Percentiles rank a stretch among this genome's conserved stretches.
Conservation (phyloP, 2,113 vertebrate genomes). For the Leucopsar rothschildi region DNA sequence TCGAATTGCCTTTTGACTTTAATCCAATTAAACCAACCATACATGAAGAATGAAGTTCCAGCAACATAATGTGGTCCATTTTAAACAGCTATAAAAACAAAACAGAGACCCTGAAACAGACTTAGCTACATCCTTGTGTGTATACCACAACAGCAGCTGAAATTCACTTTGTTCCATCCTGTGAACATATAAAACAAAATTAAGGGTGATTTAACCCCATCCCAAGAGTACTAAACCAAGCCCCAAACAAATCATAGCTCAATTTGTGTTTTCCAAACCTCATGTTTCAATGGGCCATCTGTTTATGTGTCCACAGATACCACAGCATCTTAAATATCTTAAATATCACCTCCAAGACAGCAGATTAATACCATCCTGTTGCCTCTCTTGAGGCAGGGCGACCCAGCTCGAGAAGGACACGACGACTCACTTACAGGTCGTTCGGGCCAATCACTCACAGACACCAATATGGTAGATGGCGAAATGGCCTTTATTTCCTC, state of each 20-base stretch:
- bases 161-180: background rate
- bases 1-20: background rate
- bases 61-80: background rate
- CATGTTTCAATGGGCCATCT: background rate
- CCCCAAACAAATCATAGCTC: background rate
- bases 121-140: background rate
- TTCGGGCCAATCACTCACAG: too few species aligned
- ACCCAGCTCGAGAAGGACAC: too few species aligned
- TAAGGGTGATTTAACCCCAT: background rate
- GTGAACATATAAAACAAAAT: background rate
- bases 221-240: background rate
- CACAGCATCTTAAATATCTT: background rate
- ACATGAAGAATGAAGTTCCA: slow-evolving; percentile 3
- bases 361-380: background rate
- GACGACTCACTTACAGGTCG: too few species aligned
- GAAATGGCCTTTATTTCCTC: too few species aligned
- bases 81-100: background rate
- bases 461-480: too few species aligned
- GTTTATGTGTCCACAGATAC: background rate
- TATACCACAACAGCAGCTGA: background rate
- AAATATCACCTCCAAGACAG: background rate
- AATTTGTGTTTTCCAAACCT: background rate
- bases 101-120: background rate
- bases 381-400: too few species aligned
- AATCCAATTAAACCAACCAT: background rate